Percentiles rank a stretch among this genome's conserved stretches.
Evolutionary conservation across 2,113 vertebrate species (phyloP).

Genomic region (Podocnemis expansa): DNA sequence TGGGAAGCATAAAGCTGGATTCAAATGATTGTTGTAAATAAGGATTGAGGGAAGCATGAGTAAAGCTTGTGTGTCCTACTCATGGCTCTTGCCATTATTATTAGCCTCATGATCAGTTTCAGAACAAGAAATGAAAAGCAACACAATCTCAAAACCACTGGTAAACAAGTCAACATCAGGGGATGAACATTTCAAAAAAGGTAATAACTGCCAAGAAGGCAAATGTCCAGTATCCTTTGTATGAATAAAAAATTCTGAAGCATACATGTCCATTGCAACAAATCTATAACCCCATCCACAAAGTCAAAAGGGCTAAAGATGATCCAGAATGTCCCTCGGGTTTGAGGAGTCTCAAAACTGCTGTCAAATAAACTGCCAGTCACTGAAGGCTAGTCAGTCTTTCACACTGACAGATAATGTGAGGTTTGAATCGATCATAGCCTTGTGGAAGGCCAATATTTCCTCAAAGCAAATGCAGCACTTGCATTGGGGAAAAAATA

Average conservation of each 20-base stretch:
- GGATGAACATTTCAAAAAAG: neutral
- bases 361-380: neutral
- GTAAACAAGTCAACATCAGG: neutral
- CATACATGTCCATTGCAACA: neutral
- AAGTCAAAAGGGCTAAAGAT: neutral
- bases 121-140: neutral
- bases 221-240: rapidly evolving
- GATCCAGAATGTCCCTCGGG: neutral
- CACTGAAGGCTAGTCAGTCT: no score
- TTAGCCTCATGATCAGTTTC: neutral
- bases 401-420: neutral
- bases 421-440: neutral
- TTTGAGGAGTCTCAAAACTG: neutral
- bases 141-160: neutral
- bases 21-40: neutral
- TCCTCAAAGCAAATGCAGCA: rapidly evolving
- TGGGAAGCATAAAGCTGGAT: neutral
- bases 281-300: neutral
- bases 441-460: neutral
- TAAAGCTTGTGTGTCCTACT: neutral
- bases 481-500: rapidly evolving
- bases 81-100: neutral
- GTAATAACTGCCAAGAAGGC: neutral
- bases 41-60: neutral
- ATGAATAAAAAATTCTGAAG: neutral